phyloP scores from a whole-genome alignment of 2,888 invertebrate species.

The Mantis religiosa region DNA sequence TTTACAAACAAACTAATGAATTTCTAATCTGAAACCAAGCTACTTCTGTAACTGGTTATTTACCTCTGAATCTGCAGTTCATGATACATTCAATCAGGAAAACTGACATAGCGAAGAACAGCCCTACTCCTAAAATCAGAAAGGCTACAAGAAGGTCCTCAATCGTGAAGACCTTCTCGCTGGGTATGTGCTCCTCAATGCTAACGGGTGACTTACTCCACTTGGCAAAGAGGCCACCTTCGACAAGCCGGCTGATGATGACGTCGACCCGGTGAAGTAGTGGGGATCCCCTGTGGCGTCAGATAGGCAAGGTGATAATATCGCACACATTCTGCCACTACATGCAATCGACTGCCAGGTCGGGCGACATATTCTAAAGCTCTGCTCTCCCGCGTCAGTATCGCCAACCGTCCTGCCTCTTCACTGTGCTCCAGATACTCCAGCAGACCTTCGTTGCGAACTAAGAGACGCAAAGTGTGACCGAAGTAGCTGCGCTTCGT shows the following conservation, averaged over 20 bases:
- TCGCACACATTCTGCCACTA: background rate
- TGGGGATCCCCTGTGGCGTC: background rate
- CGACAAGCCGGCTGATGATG: background rate
- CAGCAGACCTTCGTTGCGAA: background rate
- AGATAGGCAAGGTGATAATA: background rate
- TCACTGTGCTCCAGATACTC: background rate
- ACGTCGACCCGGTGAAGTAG: background rate
- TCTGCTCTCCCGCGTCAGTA: background rate
- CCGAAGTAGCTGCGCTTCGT: background rate
- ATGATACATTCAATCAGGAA: background rate
- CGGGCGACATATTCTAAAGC: background rate
- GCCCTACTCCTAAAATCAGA: background rate
- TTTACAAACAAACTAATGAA: no score
- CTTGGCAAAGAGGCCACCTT: background rate
- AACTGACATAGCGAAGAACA: background rate
- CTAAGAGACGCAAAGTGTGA: background rate
- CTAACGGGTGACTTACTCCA: background rate
- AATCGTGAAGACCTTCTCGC: background rate
- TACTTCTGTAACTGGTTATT: no score
- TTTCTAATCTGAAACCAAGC: no score
- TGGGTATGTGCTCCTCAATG: background rate
- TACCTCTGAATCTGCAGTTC: background rate
- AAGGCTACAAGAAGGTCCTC: background rate
- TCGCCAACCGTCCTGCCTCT: background rate
- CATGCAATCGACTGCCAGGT: background rate